Percentiles rank a stretch among this genome's conserved stretches.
Conservation (phyloP, 37 sponge, comb jelly and placozoan genomes). For the Petrosia ficiformis region DNA sequence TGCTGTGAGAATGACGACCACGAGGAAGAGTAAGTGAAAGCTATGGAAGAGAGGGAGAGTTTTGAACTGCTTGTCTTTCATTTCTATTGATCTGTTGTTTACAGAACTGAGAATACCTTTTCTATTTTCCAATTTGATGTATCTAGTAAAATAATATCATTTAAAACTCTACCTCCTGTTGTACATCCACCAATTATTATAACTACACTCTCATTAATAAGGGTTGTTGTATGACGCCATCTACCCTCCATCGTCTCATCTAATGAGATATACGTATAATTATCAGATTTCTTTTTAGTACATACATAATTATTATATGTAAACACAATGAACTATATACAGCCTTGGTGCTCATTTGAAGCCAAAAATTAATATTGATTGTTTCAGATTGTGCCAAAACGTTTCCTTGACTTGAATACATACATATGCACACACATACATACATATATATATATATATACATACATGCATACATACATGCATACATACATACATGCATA, state of each 20-base stretch:
- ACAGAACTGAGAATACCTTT: background rate
- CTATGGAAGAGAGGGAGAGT: background rate
- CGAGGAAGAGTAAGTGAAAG: constrained; percentile 3
- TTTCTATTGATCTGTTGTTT: background rate
- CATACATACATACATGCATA: background rate
- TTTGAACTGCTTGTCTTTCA: background rate
- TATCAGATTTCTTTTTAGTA: background rate
- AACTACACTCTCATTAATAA: background rate
- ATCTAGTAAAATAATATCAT: constrained; percentile 15
- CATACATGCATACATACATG: background rate
- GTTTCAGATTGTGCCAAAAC: no score
- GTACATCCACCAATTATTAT: constrained; percentile 20
- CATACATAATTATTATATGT: background rate
- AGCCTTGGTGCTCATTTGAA: no score
- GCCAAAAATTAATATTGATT: no score
- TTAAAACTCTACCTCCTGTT: constrained; percentile 3
- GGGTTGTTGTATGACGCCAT: constrained; percentile 34
- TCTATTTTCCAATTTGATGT: background rate
- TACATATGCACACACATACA: background rate
- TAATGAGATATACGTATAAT: background rate
- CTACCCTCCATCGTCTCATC: background rate
- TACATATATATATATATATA: background rate
- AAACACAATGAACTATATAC: no score
- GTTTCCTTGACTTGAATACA: no score
- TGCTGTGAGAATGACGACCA: constrained; percentile 12